phyloP scores from a whole-genome alignment of 2,113 vertebrate species.

The Aptenodytes forsteri region DNA sequence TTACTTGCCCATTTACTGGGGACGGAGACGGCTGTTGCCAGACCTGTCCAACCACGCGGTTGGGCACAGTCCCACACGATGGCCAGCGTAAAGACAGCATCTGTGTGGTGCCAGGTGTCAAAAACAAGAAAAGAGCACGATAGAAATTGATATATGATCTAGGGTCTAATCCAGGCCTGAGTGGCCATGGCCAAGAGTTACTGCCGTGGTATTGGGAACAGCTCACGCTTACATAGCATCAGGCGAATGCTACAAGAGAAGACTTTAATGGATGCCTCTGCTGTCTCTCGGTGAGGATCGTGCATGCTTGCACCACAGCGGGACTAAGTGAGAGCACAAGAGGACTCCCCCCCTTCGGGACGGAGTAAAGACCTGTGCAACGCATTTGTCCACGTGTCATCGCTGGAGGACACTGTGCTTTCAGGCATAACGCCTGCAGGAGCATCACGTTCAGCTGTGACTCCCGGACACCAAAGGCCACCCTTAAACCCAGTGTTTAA shows the following conservation, averaged over 20 bases:
- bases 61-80: accelerated
- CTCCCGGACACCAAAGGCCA: not conserved
- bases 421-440: not conserved
- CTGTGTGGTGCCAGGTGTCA: not conserved
- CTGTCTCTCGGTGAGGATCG: not conserved
- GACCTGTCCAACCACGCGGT: accelerated
- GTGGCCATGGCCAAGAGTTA: not conserved
- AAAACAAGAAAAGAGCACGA: accelerated
- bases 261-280: accelerated
- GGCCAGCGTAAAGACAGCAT: accelerated
- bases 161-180: not conserved
- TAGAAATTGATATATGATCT: accelerated
- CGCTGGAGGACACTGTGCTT: accelerated
- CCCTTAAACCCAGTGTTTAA: not conserved
- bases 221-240: accelerated
- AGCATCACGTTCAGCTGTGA: accelerated
- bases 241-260: not conserved
- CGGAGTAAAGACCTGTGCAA: not conserved
- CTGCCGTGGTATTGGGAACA: not conserved
- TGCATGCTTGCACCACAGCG: accelerated
- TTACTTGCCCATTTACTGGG: not conserved
- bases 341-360: not conserved
- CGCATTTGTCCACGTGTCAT: not conserved
- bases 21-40: not conserved
- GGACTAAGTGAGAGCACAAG: accelerated